A percentile compares a stretch with the other conserved stretches of the same genome.
phyloP scores from a whole-genome alignment of 2,888 invertebrate species.

The Sympetrum striolatum region DNA sequence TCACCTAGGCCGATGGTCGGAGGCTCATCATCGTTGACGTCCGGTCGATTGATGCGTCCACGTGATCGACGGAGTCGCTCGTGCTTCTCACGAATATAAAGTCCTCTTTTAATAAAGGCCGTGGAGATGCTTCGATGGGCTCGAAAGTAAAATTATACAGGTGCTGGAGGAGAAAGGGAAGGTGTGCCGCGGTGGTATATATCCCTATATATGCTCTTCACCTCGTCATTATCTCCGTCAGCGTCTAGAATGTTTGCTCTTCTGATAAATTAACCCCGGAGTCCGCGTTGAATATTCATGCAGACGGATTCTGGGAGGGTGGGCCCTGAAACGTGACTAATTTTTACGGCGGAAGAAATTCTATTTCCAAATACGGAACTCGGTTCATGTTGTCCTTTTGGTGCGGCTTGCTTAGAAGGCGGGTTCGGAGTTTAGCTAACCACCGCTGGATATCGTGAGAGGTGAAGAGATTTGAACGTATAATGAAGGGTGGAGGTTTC shows the following conservation, averaged over 20 bases:
- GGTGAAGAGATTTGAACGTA: no score
- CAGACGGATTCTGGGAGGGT: no score
- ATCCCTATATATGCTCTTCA: not conserved
- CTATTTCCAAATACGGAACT: no score
- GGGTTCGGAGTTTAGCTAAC: no score
- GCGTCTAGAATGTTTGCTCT: not conserved
- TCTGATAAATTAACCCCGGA: not conserved
- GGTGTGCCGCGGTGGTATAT: not conserved
- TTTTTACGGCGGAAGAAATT: not conserved
- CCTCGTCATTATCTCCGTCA: not conserved
- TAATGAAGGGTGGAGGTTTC: no score
- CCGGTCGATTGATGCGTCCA: constrained; percentile 14
- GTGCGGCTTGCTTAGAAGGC: no score
- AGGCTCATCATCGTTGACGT: constrained; percentile 12
- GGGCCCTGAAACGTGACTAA: not conserved
- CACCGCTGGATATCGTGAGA: no score
- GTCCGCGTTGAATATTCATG: not conserved
- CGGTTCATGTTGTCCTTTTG: no score
- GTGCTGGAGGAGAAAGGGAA: not conserved
- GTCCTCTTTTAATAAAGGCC: not conserved
- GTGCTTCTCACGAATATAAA: constrained; percentile 33
- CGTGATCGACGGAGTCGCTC: not conserved
- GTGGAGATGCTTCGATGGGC: not conserved
- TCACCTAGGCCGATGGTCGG: not conserved
- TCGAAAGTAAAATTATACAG: not conserved